A percentile compares a stretch with the other conserved stretches of the same genome.
Evolutionary conservation across 2,113 vertebrate species (phyloP).

Genomic region (Apodemus sylvaticus): DNA sequence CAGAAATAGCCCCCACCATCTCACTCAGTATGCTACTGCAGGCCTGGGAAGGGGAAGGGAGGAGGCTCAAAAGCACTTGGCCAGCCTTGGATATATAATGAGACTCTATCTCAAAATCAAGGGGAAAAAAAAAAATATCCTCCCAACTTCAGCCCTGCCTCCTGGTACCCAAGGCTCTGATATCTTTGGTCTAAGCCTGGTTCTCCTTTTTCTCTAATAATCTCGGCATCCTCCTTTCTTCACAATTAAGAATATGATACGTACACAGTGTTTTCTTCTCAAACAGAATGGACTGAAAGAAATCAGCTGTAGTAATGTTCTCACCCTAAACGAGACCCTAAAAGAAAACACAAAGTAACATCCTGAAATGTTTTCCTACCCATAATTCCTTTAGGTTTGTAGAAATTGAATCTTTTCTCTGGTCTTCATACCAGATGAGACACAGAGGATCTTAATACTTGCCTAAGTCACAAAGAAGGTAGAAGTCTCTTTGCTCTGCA

Average conservation of each 20-base stretch:
- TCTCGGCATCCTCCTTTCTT: neutral
- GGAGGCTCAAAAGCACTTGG: neutral
- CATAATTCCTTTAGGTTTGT: neutral
- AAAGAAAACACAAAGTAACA: neutral
- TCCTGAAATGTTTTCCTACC: constrained; percentile 29
- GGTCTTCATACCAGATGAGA: neutral
- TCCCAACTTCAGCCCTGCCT: neutral
- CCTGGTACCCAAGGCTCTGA: neutral
- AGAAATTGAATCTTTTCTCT: neutral
- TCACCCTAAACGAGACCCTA: neutral
- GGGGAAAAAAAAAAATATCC: neutral
- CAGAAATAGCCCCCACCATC: neutral
- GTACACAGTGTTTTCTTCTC: neutral
- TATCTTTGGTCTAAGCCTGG: neutral
- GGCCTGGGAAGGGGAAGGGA: neutral
- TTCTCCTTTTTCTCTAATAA: neutral
- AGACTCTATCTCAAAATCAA: neutral
- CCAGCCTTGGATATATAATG: neutral
- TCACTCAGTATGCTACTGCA: neutral
- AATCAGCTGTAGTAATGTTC: neutral
- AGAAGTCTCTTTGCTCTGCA: neutral
- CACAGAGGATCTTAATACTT: neutral
- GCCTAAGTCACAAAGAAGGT: constrained; percentile 16
- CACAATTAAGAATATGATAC: neutral
- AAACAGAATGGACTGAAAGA: neutral